phyloP scores from a whole-genome alignment of 2,113 vertebrate genomes.

The Ellobius talpinus region DNA sequence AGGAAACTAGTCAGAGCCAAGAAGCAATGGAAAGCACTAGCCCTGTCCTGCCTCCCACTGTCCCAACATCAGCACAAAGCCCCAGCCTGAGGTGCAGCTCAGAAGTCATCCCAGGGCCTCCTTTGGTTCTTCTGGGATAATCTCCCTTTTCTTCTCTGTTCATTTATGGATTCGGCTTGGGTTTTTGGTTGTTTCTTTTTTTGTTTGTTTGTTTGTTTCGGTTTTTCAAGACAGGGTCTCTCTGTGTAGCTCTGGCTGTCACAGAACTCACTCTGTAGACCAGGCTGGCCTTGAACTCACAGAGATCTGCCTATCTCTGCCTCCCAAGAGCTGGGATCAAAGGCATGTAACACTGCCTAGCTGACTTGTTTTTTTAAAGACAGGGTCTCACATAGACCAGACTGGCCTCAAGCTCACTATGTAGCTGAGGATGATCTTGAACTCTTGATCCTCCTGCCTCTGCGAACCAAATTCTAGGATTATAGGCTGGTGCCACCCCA shows the following conservation, averaged over 20 bases:
- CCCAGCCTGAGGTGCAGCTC: not conserved
- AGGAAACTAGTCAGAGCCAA: constrained; percentile 23
- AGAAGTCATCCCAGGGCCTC: not conserved
- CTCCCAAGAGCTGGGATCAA: not conserved
- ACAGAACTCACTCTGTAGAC: not conserved
- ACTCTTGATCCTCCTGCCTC: not conserved
- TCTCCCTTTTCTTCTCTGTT: not conserved
- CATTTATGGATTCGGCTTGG: not conserved
- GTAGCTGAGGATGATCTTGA: not conserved
- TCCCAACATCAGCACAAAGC: not conserved
- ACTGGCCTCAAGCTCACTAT: not conserved
- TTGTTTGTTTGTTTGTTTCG: not conserved
- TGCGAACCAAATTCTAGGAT: not conserved
- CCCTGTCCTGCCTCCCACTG: not conserved
- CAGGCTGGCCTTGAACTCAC: not conserved
- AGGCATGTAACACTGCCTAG: fast-evolving
- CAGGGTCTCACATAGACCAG: not conserved
- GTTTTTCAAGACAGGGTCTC: not conserved
- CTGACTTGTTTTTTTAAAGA: not conserved
- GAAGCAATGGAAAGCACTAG: not conserved
- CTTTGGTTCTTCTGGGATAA: not conserved
- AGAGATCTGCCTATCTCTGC: not conserved
- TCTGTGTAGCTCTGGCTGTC: not conserved
- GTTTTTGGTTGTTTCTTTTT: too few species aligned
- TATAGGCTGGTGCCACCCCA: not conserved